phyloP scores from a whole-genome alignment of 2,113 vertebrate species.

The Microtus ochrogaster region DNA sequence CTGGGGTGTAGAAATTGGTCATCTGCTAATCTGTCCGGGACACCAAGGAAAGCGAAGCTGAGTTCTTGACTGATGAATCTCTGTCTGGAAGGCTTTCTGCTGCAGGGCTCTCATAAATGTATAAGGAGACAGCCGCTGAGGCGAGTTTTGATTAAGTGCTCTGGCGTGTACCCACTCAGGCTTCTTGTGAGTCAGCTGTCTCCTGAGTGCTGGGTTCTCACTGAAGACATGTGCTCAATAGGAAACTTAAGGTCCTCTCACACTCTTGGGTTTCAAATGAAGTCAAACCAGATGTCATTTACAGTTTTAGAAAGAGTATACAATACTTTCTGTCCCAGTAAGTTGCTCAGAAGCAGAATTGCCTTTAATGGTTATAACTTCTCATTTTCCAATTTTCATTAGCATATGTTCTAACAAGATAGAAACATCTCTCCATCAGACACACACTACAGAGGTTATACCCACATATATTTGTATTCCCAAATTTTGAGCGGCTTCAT shows the following conservation, averaged over 20 bases:
- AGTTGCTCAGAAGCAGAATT: constrained; percentile 80
- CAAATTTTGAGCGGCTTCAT: constrained; percentile 32
- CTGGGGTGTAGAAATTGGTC: constrained; percentile 78
- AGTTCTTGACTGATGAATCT: constrained; percentile 80
- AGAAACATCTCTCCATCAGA: constrained; percentile 67
- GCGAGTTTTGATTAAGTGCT: constrained; percentile 82
- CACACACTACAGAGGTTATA: constrained; percentile 26
- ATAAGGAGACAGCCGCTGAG: constrained; percentile 80
- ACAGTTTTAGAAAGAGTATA: constrained; percentile 70
- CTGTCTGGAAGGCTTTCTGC: constrained; percentile 77
- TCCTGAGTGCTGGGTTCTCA: constrained; percentile 81
- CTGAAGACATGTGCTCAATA: constrained; percentile 82
- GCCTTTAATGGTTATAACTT: constrained; percentile 75
- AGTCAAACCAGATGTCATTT: constrained; percentile 83
- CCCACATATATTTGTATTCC: constrained; percentile 49
- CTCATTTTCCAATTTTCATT: constrained; percentile 80
- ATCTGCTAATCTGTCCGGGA: constrained; percentile 78
- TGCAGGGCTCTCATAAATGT: constrained; percentile 83
- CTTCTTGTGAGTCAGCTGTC: constrained; percentile 76
- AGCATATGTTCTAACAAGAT: constrained; percentile 80
- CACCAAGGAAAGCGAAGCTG: constrained; percentile 76
- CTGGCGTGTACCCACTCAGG: constrained; percentile 77
- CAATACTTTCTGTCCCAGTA: constrained; percentile 80
- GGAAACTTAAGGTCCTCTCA: constrained; percentile 76
- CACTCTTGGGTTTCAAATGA: constrained; percentile 78